phyloP scores from a whole-genome alignment of 64 coral and sea anemone genomes.

The Anthopleura sola region DNA sequence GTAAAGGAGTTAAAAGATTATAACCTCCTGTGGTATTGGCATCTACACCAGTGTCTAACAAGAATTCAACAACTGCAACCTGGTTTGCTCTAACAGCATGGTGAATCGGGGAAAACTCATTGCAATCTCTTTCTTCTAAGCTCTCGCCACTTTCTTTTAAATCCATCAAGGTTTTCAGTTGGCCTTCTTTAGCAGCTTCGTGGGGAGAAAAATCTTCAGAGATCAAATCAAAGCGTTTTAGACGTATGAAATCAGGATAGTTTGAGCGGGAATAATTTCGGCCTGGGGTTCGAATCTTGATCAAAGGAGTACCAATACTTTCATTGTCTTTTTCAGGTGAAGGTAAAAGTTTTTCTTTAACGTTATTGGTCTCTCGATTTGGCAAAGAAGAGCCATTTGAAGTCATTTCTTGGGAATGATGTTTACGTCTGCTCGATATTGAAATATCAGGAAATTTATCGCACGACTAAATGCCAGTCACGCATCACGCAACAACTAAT shows the following conservation, averaged over 20 bases:
- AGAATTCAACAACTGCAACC: neutral
- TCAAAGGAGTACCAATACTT: neutral
- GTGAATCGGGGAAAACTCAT: conserved; percentile 14
- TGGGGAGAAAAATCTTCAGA: neutral
- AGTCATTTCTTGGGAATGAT: neutral
- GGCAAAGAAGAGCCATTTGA: neutral
- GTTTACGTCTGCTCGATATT: neutral
- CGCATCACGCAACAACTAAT: neutral
- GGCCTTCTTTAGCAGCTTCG: conserved; percentile 10
- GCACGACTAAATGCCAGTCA: neutral
- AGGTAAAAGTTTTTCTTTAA: neutral
- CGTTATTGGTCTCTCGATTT: neutral
- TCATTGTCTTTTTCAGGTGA: neutral
- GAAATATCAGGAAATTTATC: neutral
- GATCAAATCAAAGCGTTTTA: neutral
- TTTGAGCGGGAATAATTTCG: neutral
- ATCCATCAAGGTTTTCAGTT: neutral
- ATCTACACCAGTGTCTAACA: conserved; percentile 5
- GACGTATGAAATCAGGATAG: neutral
- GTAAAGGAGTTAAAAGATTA: neutral
- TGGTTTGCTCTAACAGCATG: neutral
- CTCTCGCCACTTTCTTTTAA: conserved; percentile 1
- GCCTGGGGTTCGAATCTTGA: neutral
- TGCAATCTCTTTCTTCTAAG: conserved; percentile 7
- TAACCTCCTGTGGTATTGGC: neutral